Base-by-base conservation (phyloP, 2,797 vertebrate genomes). In the Oreonectes daqikongensis region DNA sequence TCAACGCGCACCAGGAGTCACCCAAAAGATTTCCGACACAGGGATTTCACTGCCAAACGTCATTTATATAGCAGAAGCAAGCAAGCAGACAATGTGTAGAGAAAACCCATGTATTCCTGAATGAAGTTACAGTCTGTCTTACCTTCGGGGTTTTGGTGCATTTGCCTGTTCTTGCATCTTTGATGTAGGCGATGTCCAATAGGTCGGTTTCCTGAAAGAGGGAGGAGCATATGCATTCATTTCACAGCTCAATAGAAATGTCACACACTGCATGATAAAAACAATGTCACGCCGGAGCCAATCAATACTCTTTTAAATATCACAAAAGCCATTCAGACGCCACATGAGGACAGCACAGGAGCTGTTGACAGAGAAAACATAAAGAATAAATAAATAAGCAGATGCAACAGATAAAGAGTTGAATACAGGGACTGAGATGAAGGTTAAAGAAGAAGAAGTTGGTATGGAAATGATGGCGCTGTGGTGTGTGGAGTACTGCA, bases 131-230 rank as follows among this genome's bases (percentile, higher is more conserved):
- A 10, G 8, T 17, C 28, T 50, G 14, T 20, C 75, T 57, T 90
- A 94, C 93, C 91, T 94, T 94, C 80, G 93, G 93, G 0, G 88
- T 88, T 88, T 93, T 93, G 26, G 92, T 91, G 75, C 88, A 91
- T 85, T 93, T 94, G 75, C 93, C 93, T 42, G 91, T 93, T 65
- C 93, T 88, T 83, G 92, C 91, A 84, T 94, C 93, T 84, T 93
- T 94, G 81, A 94, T 93, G 83, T 90, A 87, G 0, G 89, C 87
- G 63, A 94, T 91, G 72, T 94, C 93, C 85, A 94, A 85, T 9
- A 94, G 89, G 72, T 94, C 93, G 0, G 91, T 94, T 55, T 94
- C 93, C 93, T 94, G 86, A 66, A 55, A 79, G 38, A 67, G n/a
- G n/a, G 44, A 72, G 38, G 18, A 30, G 18, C 18, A 64, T 32